Evolutionary conservation across 1,140 invertebrate genomes (phyloP).

Genomic region (Drosophila lowei): DNA sequence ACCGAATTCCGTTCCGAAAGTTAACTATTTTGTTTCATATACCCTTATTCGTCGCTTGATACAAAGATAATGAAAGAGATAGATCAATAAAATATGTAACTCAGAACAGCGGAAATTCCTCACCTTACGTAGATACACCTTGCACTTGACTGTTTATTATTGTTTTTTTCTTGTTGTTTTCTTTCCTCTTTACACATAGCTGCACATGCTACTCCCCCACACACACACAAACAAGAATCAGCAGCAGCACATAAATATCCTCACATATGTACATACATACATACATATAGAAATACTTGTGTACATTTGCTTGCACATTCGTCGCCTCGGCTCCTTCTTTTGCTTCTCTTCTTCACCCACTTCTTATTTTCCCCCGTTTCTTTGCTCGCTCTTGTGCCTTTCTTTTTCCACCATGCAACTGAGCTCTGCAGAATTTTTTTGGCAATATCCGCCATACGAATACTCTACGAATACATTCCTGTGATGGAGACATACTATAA

Average conservation of each 20-base stretch:
- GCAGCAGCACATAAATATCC: no score
- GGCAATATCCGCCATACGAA: neutral
- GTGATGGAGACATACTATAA: no score
- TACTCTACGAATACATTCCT: neutral
- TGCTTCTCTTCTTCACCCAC: conserved; percentile 33
- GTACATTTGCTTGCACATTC: conserved; percentile 47
- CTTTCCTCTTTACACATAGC: neutral
- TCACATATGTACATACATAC: neutral
- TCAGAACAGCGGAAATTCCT: no score
- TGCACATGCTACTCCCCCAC: conserved; percentile 1
- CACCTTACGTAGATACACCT: no score
- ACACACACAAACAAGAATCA: no score
- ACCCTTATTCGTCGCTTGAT: neutral
- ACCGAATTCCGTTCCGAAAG: no score
- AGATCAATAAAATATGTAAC: no score
- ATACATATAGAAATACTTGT: conserved; percentile 6
- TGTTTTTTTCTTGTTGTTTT: neutral
- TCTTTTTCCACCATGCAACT: conserved; percentile 54
- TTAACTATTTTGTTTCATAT: neutral
- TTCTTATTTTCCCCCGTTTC: conserved; percentile 47
- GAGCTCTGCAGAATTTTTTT: conserved; percentile 40
- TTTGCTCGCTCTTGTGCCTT: conserved; percentile 51
- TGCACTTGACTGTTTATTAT: no score
- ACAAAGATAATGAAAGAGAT: no score
- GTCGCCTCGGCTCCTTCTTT: conserved; percentile 31